Percentiles rank a stretch among this genome's conserved stretches.
These are phyloP conservation scores for Motacilla alba DNA, from an alignment of 2,113 vertebrate species.

Conservation along the genomic window DNA sequence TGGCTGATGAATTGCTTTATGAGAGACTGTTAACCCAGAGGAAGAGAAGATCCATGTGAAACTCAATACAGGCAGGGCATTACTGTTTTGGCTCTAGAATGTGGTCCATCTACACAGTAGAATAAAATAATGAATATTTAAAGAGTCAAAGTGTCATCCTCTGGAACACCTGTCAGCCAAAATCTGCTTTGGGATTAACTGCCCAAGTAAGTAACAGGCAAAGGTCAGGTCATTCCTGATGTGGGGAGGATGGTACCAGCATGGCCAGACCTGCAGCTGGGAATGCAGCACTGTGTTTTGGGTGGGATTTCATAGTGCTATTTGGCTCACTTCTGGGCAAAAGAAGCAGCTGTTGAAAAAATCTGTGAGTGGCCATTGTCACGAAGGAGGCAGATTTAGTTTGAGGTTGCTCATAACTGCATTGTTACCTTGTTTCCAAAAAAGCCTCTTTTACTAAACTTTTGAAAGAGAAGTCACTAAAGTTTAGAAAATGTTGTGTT, in stretches of 20 bases:
- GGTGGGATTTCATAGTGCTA: accelerated
- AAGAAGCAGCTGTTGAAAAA: background rate
- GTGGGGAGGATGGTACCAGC: background rate
- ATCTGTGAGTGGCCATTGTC: background rate
- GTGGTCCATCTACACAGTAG: background rate
- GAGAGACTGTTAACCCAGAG: background rate
- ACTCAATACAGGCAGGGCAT: background rate
- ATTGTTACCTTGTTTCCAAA: background rate
- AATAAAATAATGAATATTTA: constrained; percentile 45
- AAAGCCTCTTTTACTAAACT: background rate
- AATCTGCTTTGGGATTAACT: background rate
- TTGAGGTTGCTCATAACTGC: background rate
- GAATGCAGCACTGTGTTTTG: background rate
- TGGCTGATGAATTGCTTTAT: background rate
- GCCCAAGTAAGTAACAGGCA: constrained; percentile 18
- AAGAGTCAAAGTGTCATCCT: constrained; percentile 44
- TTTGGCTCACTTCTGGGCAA: background rate
- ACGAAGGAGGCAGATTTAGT: background rate
- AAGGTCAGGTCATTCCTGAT: constrained; percentile 29
- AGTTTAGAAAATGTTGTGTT: background rate
- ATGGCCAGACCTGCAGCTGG: background rate
- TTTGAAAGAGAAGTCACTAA: background rate
- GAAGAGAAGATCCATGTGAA: constrained; percentile 28
- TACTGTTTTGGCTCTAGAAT: constrained; percentile 13
- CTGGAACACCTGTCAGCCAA: constrained; percentile 54